phyloP scores from a whole-genome alignment of 2,888 invertebrate species.

The Cheilosia pagana region DNA sequence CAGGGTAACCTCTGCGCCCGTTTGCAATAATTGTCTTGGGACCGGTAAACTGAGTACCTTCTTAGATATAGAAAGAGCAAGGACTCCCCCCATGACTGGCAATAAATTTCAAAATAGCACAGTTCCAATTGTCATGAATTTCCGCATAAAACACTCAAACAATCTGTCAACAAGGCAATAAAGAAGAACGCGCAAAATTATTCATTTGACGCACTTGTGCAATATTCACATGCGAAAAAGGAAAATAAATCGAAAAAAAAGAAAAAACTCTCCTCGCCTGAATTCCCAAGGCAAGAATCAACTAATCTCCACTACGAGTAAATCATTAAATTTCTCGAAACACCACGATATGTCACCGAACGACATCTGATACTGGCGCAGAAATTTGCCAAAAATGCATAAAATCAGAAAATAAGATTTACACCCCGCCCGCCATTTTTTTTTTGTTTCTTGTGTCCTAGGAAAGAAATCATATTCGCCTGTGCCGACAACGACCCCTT shows the following conservation, averaged over 20 bases:
- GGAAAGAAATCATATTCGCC: slow-evolving; percentile 49
- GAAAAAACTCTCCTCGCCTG: slow-evolving; percentile 2
- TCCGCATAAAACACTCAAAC: slow-evolving; percentile 14
- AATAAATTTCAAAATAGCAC: too few relatives aligned
- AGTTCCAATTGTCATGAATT: too few relatives aligned
- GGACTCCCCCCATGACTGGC: too few relatives aligned
- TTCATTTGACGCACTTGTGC: slow-evolving; percentile 6
- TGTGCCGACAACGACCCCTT: slow-evolving; percentile 50
- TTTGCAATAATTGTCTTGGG: too few relatives aligned
- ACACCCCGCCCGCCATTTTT: slow-evolving; percentile 15
- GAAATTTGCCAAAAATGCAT: slow-evolving; percentile 44
- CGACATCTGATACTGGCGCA: slow-evolving; percentile 25
- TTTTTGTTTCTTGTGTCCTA: slow-evolving; percentile 23
- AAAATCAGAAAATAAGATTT: slow-evolving; percentile 59
- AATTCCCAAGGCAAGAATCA: slow-evolving; percentile 46
- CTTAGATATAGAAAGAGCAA: too few relatives aligned
- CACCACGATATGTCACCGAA: slow-evolving; percentile 4
- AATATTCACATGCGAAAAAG: slow-evolving; percentile 17
- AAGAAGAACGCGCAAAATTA: slow-evolving; percentile 37
- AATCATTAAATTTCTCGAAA: slow-evolving; percentile 20
- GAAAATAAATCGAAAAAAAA: slow-evolving; percentile 6
- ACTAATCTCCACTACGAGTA: slow-evolving; percentile 19
- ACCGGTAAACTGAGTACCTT: too few relatives aligned
- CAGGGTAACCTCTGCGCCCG: too few relatives aligned
- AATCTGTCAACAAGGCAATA: slow-evolving; percentile 43